These are phyloP conservation scores for Percopsis omiscomaycus DNA, from an alignment of 2,797 vertebrate genomes.

Conservation along the genomic window DNA sequence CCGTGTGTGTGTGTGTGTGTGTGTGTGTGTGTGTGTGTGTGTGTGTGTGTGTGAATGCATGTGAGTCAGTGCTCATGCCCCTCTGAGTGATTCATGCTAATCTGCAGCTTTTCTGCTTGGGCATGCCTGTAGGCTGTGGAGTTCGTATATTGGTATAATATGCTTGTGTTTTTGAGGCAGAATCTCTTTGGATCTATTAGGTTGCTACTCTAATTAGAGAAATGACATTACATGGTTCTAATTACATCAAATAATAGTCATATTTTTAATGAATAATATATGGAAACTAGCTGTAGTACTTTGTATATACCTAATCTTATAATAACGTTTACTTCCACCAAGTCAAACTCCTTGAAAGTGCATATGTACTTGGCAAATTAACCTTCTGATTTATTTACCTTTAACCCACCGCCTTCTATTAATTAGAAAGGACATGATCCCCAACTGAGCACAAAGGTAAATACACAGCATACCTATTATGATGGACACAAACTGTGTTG, in stretches of 20 bases:
- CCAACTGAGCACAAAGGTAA: constrained; percentile 6
- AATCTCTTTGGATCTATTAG: constrained; percentile 25
- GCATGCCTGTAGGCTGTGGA: constrained; percentile 27
- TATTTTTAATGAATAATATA: no score
- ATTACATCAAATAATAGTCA: no score
- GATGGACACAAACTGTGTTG: no score
- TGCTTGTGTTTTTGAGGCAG: constrained; percentile 15
- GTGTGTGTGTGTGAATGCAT: constrained; percentile 2
- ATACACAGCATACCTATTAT: neutral
- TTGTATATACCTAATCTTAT: no score
- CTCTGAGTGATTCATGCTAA: constrained; percentile 19
- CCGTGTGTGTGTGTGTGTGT: constrained; percentile 11
- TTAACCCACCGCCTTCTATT: neutral
- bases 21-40: constrained; percentile 13
- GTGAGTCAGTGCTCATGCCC: neutral
- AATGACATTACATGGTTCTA: no score
- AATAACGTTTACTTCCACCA: no score
- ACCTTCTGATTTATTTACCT: neutral
- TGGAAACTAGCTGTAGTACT: no score
- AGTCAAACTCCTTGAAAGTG: no score
- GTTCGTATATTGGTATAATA: constrained; percentile 8
- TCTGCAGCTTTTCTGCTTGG: constrained; percentile 23
- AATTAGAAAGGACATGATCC: constrained; percentile 9
- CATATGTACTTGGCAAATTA: no score
- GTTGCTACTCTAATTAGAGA: neutral